Conservation (phyloP, 2,888 invertebrate genomes). For the Drosophila fulvimacula region DNA sequence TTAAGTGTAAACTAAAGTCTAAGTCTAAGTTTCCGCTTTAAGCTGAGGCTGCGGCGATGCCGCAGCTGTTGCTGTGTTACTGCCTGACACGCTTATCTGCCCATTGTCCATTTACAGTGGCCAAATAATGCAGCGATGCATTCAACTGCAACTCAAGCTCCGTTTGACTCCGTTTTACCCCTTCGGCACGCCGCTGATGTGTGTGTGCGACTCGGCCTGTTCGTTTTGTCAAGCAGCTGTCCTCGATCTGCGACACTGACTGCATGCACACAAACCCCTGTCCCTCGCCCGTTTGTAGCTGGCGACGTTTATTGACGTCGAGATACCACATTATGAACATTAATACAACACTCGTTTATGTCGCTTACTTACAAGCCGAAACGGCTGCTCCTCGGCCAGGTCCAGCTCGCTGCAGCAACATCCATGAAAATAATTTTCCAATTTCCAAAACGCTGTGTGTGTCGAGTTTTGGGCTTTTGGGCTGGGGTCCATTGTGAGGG, state of each 20-base stretch:
- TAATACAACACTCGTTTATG: slow-evolving; percentile 84
- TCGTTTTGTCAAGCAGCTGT: slow-evolving; percentile 73
- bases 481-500: slow-evolving; percentile 58
- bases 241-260: slow-evolving; percentile 53
- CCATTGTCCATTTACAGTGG: slow-evolving; percentile 41
- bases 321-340: slow-evolving; percentile 84
- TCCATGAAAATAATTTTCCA: slow-evolving; percentile 80
- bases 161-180: background rate
- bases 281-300: slow-evolving; percentile 15
- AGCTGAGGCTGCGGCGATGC: background rate
- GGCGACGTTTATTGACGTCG: slow-evolving; percentile 84
- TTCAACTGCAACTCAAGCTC: slow-evolving; percentile 6
- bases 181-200: slow-evolving; percentile 6
- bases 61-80: slow-evolving; percentile 13
- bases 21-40: slow-evolving; percentile 19
- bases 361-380: slow-evolving; percentile 83
- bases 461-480: slow-evolving; percentile 45
- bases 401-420: slow-evolving; percentile 37
- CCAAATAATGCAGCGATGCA: slow-evolving; percentile 32
- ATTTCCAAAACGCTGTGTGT: slow-evolving; percentile 78
- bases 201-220: slow-evolving; percentile 44
- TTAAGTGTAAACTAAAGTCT: slow-evolving; percentile 21
- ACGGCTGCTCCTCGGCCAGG: slow-evolving; percentile 42
- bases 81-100: slow-evolving; percentile 26
- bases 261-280: slow-evolving; percentile 1